Evolutionary conservation across 1,140 invertebrate species (phyloP).

Genomic region (Oncopeltus fasciatus): DNA sequence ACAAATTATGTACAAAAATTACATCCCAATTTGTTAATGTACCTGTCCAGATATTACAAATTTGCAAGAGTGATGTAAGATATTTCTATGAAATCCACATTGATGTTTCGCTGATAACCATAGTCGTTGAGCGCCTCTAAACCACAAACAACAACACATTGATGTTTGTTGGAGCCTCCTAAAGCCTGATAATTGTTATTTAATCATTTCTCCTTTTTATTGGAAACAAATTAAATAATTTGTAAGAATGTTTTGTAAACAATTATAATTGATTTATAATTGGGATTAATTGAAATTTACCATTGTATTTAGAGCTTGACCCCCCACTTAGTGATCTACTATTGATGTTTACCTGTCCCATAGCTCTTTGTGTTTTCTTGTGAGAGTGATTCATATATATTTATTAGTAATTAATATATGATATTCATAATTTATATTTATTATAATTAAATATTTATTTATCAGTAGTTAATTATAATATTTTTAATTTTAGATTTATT

Average conservation of each 20-base stretch:
- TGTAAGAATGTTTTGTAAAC: no score
- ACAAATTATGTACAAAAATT: not conserved
- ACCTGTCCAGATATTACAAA: not conserved
- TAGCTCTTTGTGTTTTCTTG: not conserved
- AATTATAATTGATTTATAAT: no score
- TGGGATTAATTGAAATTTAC: no score
- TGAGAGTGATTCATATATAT: not conserved
- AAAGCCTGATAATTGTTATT: no score
- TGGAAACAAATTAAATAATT: no score
- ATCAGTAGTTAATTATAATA: not conserved
- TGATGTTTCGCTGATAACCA: not conserved
- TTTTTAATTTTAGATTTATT: not conserved
- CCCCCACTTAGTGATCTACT: not conserved
- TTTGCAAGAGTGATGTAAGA: not conserved
- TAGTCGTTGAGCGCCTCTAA: not conserved
- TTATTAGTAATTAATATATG: not conserved
- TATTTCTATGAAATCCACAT: not conserved
- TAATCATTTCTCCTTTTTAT: no score
- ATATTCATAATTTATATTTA: not conserved
- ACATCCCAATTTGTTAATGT: not conserved
- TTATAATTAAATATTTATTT: not conserved
- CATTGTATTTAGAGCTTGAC: not conserved
- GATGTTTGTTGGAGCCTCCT: no score
- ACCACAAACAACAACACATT: no score
- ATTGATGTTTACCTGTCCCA: not conserved